Conservation (phyloP, 2,888 invertebrate genomes). For the Meloe dianella region DNA sequence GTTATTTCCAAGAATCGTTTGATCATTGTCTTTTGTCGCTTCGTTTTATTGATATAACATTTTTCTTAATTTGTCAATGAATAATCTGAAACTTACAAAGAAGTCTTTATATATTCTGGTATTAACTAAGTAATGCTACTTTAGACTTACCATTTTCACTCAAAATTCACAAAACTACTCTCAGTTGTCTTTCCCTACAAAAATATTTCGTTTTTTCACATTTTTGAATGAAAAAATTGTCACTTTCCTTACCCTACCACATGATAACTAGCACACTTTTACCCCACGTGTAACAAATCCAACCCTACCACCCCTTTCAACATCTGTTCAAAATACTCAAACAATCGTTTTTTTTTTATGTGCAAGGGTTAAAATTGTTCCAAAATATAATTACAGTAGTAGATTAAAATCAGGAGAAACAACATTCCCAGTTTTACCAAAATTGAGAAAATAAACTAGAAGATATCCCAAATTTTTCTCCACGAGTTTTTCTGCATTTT, state of each 20-base stretch:
- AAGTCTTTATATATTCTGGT: too few species aligned
- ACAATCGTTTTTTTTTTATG: constrained; percentile 8
- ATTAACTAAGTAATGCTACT: neutral
- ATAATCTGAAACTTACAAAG: neutral
- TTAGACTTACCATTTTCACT: neutral
- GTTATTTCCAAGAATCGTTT: too few species aligned
- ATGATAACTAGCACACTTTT: neutral
- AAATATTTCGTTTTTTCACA: neutral
- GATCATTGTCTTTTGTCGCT: too few species aligned
- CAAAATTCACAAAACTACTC: neutral
- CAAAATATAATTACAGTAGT: constrained; percentile 10
- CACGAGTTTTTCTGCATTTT: neutral
- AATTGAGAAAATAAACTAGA: neutral
- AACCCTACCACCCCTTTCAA: constrained; percentile 16
- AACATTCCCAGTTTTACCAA: neutral
- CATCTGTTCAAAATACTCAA: constrained; percentile 14
- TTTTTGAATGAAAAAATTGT: neutral
- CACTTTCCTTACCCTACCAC: neutral
- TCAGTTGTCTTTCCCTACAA: too few species aligned
- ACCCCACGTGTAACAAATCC: constrained; percentile 3
- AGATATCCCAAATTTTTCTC: neutral
- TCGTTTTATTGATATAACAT: too few species aligned
- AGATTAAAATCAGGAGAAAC: neutral
- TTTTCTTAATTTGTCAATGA: neutral
- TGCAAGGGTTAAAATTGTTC: constrained; percentile 11